Evolutionary conservation across 2,888 invertebrate genomes (phyloP).

Genomic region (Rhimphoctona megacephalus): DNA sequence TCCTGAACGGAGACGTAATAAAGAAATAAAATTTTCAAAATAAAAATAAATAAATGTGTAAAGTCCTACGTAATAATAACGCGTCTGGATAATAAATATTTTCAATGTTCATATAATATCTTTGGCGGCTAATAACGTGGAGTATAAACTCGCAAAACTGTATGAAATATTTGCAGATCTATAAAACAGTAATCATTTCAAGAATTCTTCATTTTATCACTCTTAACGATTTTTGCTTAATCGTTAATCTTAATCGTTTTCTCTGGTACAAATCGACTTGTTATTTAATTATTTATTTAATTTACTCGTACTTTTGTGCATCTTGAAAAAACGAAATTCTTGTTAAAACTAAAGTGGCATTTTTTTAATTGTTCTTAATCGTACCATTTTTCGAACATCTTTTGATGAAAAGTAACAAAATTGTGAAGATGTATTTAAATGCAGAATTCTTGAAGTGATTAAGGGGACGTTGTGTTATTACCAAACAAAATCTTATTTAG

Average conservation of each 20-base stretch:
- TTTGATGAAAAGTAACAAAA: too few species aligned
- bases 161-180: not conserved
- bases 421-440: too few species aligned
- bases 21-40: not conserved
- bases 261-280: too few species aligned
- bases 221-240: too few species aligned
- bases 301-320: too few species aligned
- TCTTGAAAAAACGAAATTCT: too few species aligned
- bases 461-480: not conserved
- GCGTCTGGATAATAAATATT: not conserved
- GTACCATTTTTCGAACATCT: too few species aligned
- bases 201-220: not conserved
- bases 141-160: constrained; percentile 5
- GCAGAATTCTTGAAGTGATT: not conserved
- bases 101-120: constrained; percentile 18
- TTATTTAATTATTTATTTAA: too few species aligned
- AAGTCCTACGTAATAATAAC: not conserved
- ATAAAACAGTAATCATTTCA: not conserved
- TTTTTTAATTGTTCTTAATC: too few species aligned
- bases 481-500: not conserved
- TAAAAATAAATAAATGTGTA: constrained; percentile 21
- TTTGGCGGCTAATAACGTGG: constrained; percentile 19
- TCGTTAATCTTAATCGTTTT: too few species aligned
- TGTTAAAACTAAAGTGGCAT: too few species aligned
- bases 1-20: constrained; percentile 6